Percentiles rank a stretch among this genome's conserved stretches.
phyloP scores from a whole-genome alignment of 1,140 invertebrate species.

The Belonocnema kinseyi region DNA sequence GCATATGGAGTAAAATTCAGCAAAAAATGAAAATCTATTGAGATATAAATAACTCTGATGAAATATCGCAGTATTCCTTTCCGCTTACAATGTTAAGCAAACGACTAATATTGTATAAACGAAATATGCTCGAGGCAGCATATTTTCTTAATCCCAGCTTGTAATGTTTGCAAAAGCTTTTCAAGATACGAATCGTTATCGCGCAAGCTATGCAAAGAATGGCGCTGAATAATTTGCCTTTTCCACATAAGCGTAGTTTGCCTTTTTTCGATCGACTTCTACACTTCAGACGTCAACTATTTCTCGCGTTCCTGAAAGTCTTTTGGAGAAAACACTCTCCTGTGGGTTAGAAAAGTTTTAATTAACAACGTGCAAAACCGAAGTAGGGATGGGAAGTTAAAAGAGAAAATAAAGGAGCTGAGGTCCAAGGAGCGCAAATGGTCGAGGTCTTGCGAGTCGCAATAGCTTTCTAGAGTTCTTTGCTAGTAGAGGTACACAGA shows the following conservation, averaged over 20 bases:
- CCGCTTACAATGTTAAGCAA: too few relatives aligned
- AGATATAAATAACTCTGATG: too few relatives aligned
- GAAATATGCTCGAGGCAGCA: too few relatives aligned
- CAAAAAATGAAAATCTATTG: too few relatives aligned
- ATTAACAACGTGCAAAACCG: neutral
- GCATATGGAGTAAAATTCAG: too few relatives aligned
- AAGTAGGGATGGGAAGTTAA: too few relatives aligned
- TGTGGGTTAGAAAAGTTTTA: conserved; percentile 8
- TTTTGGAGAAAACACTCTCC: neutral
- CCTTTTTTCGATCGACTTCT: neutral
- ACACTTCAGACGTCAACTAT: neutral
- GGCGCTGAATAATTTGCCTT: neutral
- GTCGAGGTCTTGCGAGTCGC: neutral
- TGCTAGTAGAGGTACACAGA: neutral
- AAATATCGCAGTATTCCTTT: too few relatives aligned
- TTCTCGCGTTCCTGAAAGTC: neutral
- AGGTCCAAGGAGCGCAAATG: neutral
- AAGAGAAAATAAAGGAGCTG: neutral
- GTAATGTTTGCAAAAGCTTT: too few relatives aligned
- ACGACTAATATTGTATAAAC: too few relatives aligned
- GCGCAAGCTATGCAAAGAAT: neutral
- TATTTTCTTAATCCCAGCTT: too few relatives aligned
- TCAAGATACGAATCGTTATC: neutral
- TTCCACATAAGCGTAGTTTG: neutral
- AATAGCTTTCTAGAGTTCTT: conserved; percentile 7